Percentiles rank a stretch among this genome's conserved stretches.
Conservation (phyloP, 64 coral and sea anemone genomes). For the Stichodactyla helianthus region DNA sequence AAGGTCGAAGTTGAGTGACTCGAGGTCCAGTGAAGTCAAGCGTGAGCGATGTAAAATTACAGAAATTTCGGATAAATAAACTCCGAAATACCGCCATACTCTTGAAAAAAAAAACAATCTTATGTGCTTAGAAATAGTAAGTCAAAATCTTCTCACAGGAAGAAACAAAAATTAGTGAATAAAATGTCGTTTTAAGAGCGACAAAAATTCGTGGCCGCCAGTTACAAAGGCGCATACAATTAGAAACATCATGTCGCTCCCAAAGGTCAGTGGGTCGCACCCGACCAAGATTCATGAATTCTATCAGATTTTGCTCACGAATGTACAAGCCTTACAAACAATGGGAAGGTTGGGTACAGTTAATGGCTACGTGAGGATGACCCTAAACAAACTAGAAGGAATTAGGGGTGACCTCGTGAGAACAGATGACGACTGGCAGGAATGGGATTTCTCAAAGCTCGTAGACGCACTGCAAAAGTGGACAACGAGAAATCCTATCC, state of each 20-base stretch:
- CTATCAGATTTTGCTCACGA: conserved; percentile 29
- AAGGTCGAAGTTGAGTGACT: too few species aligned
- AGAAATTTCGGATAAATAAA: too few species aligned
- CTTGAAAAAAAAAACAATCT: too few species aligned
- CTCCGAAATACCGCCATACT: too few species aligned
- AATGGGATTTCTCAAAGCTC: conserved; percentile 46
- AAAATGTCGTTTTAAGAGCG: too few species aligned
- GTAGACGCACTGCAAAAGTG: conserved; percentile 23
- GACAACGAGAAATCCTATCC: conserved; percentile 50
- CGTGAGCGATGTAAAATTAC: too few species aligned
- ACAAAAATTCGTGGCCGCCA: too few species aligned
- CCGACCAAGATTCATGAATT: conserved; percentile 17
- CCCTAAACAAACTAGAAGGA: conserved; percentile 50
- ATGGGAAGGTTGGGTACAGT: conserved; percentile 30
- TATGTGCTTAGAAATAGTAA: too few species aligned
- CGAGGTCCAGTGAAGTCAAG: too few species aligned
- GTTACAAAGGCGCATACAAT: too few species aligned
- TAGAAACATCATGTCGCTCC: conserved; percentile 31
- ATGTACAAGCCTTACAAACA: conserved; percentile 56
- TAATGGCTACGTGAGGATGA: conserved; percentile 36
- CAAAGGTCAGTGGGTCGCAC: conserved; percentile 23
- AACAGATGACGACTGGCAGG: conserved; percentile 33
- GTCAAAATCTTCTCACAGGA: too few species aligned
- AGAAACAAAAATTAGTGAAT: too few species aligned
- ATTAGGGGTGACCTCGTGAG: not conserved